Evolutionary conservation across 2,797 vertebrate genomes (phyloP), one percentile per base, ranked within the genome.

Genomic region (Lepus townsendii): DNA sequence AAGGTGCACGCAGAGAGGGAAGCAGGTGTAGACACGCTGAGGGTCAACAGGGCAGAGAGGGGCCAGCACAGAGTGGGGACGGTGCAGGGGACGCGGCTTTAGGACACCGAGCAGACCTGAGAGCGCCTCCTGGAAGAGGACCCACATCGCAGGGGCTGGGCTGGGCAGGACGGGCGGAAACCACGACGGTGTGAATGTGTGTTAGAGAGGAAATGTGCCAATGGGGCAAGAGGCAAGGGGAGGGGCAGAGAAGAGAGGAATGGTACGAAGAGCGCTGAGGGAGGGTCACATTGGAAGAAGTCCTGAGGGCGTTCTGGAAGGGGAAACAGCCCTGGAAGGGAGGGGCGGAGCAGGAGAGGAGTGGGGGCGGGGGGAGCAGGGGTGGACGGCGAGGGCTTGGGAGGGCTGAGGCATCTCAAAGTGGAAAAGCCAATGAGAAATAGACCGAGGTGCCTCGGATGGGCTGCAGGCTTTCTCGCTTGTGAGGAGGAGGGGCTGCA

Each of bases 281-380:
- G 60, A 83, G 12, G 35, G 42, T 7, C 42, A 42, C 42, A 42
- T 42, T 42, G 42, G 42, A 7, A 42, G 42, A 42, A 42, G 42
- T 7, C 6, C 42, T 7, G 42, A 1, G 42, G 42, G 42, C 42
- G 8, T 47, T 8, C 42, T 47, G 42, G 42, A 8, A 7, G 38
- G 68, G 16, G 6, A 8, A 30, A 13, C 13, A 0, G 22, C 32
- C 7, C 1, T 1, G 6, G 4, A 7, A 0, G 10, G 52, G 30
- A 6, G 17, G 30, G 27, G 0, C n/a, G 35, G 57, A 2, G 30
- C 42, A 69, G 54, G 11, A 63, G 20, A 20, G 20, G 13, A 20
- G 83, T 7, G 22, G 20, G 5, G 42, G 8, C 0, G 38, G 42
- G 7, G 42, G 42, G 42, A 7, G 42, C 7, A 47, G 26, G 50